Base-by-base conservation (phyloP, 2,113 vertebrate genomes). In the Asarcornis scutulata region DNA sequence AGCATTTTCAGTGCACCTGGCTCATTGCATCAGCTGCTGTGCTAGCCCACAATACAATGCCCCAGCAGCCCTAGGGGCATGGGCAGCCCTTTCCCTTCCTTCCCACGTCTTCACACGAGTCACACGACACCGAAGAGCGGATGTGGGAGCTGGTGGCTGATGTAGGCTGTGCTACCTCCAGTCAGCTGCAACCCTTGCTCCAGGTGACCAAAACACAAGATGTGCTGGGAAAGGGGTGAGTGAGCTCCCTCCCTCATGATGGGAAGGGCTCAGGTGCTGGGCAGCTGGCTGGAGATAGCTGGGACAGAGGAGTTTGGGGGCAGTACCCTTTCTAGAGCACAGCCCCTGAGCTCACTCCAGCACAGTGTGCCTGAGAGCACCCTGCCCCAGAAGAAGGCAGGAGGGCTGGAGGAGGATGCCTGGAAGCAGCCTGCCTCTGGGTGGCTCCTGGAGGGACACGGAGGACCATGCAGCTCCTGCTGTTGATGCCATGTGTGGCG, bases 221-320 rank as follows among this genome's bases (percentile, higher is more conserved):
- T 8, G 5, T 0, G 0, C 26, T 17, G 83, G 38, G 3, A 2
- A 3, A 83, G 34, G 36, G 52, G 8, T 34, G 20, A n/a, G 34
- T 60, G 56, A 55, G 53, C 9, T 34, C 36, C n/a, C 22, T 85
- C 7, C 29, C 38, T 64, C 1, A 0, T 26, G 76, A 46, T 17
- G 13, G 52, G 59, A 74, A 69, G 34, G 26, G 6, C 17, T 68
- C 26, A 32, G 60, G 7, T 80, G 29, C 27, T 56, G 26, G 20
- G 17, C 20, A 32, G 29, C 8, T 6, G 15, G n/a, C n/a, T 71
- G 22, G 32, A 69, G 60, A 25, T 27, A 63, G 60, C 34, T 27
- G 36, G n/a, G 22, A 27, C 17, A 50, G 72, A 64, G 32, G 38
- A 81, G 38, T 20, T 88, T 25, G 16, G 16, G n/a, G 23, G 26